Conservation (phyloP, 2,797 vertebrate genomes). For the Phataginus tetradactyla region DNA sequence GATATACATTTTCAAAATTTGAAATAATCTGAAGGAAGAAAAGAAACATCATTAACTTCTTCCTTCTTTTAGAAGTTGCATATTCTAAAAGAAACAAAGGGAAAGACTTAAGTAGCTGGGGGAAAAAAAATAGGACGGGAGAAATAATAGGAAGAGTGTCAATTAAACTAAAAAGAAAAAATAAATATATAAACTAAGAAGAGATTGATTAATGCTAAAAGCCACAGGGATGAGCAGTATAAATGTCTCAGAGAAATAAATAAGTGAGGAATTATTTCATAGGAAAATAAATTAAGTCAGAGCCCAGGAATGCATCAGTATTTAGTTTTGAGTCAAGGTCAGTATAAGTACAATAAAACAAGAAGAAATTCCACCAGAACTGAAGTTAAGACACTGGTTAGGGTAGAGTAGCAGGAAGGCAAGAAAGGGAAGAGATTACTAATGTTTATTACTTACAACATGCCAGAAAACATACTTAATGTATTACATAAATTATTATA, state of each 20-base stretch:
- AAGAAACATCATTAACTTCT: neutral
- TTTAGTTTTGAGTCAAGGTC: conserved; percentile 39
- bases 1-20: neutral
- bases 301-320: conserved; percentile 25
- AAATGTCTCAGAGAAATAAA: conserved; percentile 32
- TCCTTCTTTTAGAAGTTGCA: neutral
- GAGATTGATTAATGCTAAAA: conserved; percentile 43
- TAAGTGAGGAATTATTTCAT: neutral
- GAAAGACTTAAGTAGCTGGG: neutral
- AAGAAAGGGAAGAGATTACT: neutral
- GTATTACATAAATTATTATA: neutral
- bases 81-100: neutral
- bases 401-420: neutral
- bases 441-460: neutral
- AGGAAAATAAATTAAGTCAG: conserved; percentile 56
- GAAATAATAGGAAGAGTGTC: neutral
- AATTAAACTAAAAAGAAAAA: conserved; percentile 21
- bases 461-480: neutral
- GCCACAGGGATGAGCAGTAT: conserved; percentile 25
- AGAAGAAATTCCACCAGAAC: neutral
- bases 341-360: conserved; percentile 12
- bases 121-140: neutral
- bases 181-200: conserved; percentile 14
- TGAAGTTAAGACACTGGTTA: neutral
- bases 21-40: neutral